Conservation (phyloP, 1,140 invertebrate genomes). For the Philotrypesis tridentata region DNA sequence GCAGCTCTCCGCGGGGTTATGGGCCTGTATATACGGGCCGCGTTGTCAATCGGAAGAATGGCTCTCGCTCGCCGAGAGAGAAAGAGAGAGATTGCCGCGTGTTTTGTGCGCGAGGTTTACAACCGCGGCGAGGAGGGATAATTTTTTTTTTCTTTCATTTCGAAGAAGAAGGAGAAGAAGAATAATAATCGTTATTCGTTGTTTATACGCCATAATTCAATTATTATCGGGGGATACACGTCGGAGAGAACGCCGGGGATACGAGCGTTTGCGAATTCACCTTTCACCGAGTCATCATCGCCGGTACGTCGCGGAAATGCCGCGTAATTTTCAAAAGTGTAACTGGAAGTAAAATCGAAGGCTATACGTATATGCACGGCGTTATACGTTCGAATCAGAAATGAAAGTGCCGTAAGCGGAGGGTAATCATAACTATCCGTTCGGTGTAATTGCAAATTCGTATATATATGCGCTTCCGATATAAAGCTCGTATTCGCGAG, state of each 20-base stretch:
- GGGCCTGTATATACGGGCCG: background rate
- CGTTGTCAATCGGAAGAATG: background rate
- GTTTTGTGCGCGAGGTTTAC: no score
- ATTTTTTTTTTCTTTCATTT: no score
- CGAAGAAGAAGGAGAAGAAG: no score
- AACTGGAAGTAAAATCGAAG: background rate
- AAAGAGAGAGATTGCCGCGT: background rate
- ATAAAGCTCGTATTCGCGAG: constrained; percentile 69
- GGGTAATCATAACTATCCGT: constrained; percentile 68
- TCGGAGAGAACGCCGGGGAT: no score
- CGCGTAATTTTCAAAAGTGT: no score
- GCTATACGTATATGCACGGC: background rate
- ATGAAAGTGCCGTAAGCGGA: constrained; percentile 53
- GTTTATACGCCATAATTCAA: background rate
- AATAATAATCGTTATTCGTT: no score
- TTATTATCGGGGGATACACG: background rate
- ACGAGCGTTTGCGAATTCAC: no score
- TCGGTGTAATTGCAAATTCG: constrained; percentile 70
- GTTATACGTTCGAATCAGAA: background rate
- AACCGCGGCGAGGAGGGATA: no score
- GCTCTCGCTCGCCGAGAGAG: no score
- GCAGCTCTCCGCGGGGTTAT: background rate
- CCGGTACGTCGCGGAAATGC: no score
- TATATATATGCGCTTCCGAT: constrained; percentile 68
- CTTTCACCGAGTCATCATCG: no score